Percentiles rank a stretch among this genome's conserved stretches.
These are phyloP conservation scores for Chamaea fasciata DNA, from an alignment of 2,113 vertebrate genomes.

Conservation along the genomic window DNA sequence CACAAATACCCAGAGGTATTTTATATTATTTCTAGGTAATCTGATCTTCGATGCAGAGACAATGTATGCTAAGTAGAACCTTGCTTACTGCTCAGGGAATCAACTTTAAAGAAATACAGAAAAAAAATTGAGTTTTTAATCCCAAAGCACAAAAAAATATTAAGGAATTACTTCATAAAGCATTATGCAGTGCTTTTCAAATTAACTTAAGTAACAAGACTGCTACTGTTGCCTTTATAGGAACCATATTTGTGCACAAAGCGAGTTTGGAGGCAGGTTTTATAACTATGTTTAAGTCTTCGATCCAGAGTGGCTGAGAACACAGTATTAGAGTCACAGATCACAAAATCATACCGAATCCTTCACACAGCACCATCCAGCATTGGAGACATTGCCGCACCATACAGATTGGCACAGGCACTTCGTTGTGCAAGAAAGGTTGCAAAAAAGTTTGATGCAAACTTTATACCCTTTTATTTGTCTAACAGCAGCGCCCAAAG, in stretches of 20 bases:
- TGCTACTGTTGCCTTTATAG: background rate
- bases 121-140: fast-evolving
- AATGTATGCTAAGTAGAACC: background rate
- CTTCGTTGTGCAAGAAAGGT: background rate
- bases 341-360: background rate
- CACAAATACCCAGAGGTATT: background rate
- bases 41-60: background rate
- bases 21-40: background rate
- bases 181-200: background rate
- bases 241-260: background rate
- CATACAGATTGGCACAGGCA: background rate
- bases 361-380: background rate
- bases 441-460: slow-evolving; percentile 52
- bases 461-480: slow-evolving; percentile 53
- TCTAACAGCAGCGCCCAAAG: slow-evolving; percentile 49
- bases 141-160: background rate
- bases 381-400: background rate
- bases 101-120: background rate
- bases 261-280: background rate
- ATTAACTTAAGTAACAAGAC: background rate
- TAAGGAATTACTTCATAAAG: background rate
- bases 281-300: background rate
- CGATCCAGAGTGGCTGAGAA: background rate
- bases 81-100: background rate
- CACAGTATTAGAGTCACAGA: background rate